Percentiles rank a stretch among this genome's conserved stretches.
phyloP scores from a whole-genome alignment of 23 tunicate genomes.

The Trididemnum nubilum region DNA sequence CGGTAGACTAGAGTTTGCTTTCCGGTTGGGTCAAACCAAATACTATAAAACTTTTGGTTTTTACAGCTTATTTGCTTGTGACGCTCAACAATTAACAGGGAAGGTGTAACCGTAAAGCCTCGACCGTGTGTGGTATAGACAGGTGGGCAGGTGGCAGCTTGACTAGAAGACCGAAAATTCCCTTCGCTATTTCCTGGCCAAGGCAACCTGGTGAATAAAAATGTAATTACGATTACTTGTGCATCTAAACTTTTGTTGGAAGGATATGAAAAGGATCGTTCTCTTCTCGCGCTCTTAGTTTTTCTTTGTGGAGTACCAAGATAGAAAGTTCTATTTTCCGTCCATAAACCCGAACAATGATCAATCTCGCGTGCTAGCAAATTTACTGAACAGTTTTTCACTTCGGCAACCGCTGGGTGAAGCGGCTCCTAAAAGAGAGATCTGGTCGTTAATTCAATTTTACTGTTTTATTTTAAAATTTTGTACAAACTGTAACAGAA shows the following conservation, averaged over 20 bases:
- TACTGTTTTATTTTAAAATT: background rate
- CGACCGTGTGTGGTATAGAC: no score
- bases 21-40: no score
- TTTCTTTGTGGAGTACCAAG: slow-evolving; percentile 35
- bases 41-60: no score
- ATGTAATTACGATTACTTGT: no score
- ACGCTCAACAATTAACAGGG: background rate
- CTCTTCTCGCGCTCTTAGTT: background rate
- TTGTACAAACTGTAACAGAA: background rate
- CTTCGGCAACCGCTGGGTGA: slow-evolving; percentile 52
- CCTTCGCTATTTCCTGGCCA: no score
- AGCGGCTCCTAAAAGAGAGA: slow-evolving; percentile 37
- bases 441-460: background rate
- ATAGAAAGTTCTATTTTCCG: slow-evolving; percentile 75
- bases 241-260: background rate
- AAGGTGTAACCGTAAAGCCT: no score
- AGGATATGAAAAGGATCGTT: background rate
- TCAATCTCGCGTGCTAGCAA: slow-evolving; percentile 46
- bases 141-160: no score
- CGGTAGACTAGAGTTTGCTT: no score
- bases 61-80: background rate
- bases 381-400: slow-evolving; percentile 57
- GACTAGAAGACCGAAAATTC: no score
- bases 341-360: slow-evolving; percentile 59
- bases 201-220: no score